These are phyloP conservation scores for Otolemur crassicaudatus DNA, from an alignment of 2,797 vertebrate species.

Conservation along the genomic window DNA sequence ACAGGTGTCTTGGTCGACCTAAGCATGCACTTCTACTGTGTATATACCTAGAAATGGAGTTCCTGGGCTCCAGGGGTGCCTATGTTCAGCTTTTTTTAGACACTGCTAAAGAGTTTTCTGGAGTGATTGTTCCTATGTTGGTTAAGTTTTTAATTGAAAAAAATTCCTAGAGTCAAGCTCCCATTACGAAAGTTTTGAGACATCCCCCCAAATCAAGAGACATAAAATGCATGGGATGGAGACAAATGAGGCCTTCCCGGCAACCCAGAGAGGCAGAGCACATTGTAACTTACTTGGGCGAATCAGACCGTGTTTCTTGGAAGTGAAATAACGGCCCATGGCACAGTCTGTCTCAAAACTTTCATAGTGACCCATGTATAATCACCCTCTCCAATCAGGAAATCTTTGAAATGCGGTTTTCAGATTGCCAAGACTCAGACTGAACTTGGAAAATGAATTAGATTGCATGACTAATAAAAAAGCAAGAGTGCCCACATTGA, in stretches of 20 bases:
- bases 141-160: neutral
- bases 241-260: too few species aligned
- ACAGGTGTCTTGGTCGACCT: neutral
- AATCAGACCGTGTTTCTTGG: too few species aligned
- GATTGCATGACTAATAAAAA: constrained; percentile 7
- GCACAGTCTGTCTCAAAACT: too few species aligned
- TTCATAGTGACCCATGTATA: neutral
- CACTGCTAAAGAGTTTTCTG: neutral
- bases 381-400: neutral
- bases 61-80: fast-evolving
- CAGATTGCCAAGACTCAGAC: neutral
- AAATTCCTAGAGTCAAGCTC: neutral
- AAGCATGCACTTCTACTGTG: neutral
- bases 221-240: too few species aligned
- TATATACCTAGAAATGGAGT: neutral
- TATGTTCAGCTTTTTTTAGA: neutral
- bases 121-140: neutral
- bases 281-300: too few species aligned
- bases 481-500: neutral
- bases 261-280: too few species aligned
- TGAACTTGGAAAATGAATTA: constrained; percentile 19
- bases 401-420: neutral
- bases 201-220: too few species aligned
- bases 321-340: too few species aligned
- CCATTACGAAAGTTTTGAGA: too few species aligned